Evolutionary conservation across 2,113 vertebrate genomes (phyloP).

Genomic region (Cepphus grylle): DNA sequence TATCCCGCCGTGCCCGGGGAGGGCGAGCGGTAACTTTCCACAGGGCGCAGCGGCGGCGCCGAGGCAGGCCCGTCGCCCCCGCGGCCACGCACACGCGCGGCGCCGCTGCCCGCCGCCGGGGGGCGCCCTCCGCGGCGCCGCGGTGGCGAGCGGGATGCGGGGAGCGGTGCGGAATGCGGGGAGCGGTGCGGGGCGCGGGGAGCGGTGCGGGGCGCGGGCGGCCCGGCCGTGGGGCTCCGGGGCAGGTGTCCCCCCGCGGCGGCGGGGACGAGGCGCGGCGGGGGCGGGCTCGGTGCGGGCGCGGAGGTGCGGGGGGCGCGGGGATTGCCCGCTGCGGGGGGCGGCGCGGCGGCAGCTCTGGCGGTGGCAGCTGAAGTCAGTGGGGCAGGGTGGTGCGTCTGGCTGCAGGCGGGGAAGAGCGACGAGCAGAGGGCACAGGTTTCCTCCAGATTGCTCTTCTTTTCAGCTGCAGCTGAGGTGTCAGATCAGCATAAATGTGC

Average conservation of each 20-base stretch:
- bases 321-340: neutral
- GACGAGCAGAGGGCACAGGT: neutral
- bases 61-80: slow-evolving; percentile 18
- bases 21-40: neutral
- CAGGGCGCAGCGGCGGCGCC: neutral
- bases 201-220: too few species aligned
- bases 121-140: neutral
- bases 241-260: neutral
- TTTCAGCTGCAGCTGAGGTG: neutral
- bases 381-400: neutral
- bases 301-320: neutral
- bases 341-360: neutral
- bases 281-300: neutral
- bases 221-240: neutral
- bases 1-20: neutral
- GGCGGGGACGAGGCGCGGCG: neutral
- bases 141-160: neutral
- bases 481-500: fast-evolving
- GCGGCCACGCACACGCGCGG: slow-evolving; percentile 50
- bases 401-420: neutral
- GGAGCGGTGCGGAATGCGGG: neutral
- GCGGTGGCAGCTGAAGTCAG: neutral
- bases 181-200: too few species aligned
- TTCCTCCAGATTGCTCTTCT: neutral
- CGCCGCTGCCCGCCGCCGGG: neutral